phyloP scores from a whole-genome alignment of 2,113 vertebrate species.

The Aix galericulata region DNA sequence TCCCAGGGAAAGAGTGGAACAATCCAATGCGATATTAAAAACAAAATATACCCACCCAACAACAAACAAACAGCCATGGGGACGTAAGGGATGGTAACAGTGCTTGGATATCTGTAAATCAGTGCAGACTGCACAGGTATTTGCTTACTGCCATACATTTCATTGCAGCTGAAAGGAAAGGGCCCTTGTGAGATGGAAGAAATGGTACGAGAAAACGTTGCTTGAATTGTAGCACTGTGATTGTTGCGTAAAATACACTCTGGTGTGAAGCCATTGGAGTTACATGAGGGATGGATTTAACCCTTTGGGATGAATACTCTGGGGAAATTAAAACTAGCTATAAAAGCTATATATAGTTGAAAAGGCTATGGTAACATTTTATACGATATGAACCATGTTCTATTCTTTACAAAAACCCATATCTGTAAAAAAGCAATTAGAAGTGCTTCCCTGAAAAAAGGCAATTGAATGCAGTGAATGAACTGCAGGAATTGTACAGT shows the following conservation, averaged over 20 bases:
- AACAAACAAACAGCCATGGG: constrained; percentile 25
- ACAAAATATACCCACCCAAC: neutral
- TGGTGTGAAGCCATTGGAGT: neutral
- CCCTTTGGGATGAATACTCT: constrained; percentile 21
- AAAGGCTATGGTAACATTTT: constrained; percentile 40
- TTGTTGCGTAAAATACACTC: neutral
- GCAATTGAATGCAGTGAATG: constrained; percentile 57
- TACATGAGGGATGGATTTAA: neutral
- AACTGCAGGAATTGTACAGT: constrained; percentile 63
- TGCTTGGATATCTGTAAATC: constrained; percentile 26
- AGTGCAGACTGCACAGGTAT: neutral
- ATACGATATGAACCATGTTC: neutral
- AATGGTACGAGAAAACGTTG: neutral
- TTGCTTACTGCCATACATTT: neutral
- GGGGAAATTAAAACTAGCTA: constrained; percentile 50
- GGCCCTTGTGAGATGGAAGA: neutral
- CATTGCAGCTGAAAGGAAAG: neutral
- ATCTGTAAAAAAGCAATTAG: constrained; percentile 65
- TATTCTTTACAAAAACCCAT: constrained; percentile 53
- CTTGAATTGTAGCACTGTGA: neutral
- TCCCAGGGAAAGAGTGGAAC: constrained; percentile 31
- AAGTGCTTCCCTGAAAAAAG: constrained; percentile 54
- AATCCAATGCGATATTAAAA: constrained; percentile 9
- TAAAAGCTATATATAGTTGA: constrained; percentile 50
- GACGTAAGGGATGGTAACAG: neutral